A percentile compares a stretch with the other conserved stretches of the same genome.
These are phyloP conservation scores for Dipus sagitta DNA, from an alignment of 2,797 vertebrate genomes.

Conservation along the genomic window DNA sequence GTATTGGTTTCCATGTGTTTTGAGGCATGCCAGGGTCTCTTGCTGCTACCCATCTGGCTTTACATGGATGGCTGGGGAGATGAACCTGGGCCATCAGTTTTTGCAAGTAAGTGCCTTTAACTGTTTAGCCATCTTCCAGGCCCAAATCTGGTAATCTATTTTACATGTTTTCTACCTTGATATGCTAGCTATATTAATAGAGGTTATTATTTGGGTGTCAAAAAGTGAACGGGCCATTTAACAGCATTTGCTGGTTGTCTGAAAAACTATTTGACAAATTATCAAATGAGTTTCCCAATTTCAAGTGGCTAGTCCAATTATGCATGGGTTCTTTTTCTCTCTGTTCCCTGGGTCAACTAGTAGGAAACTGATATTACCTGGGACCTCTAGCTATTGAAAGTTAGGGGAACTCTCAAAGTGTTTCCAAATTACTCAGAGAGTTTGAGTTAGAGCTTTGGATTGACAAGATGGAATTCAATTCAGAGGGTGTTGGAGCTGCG, in stretches of 20 bases:
- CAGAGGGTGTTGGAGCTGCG: neutral
- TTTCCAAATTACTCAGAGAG: slow-evolving; percentile 25
- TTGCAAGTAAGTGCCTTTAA: too few relatives aligned
- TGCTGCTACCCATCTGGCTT: too few relatives aligned
- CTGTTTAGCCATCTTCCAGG: too few relatives aligned
- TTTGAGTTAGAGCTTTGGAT: neutral
- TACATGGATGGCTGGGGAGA: too few relatives aligned
- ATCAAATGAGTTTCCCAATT: slow-evolving; percentile 24
- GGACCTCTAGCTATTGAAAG: neutral
- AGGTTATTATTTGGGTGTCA: neutral
- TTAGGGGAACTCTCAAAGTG: neutral
- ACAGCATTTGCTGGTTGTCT: neutral
- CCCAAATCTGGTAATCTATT: neutral
- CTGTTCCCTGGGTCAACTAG: neutral
- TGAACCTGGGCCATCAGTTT: too few relatives aligned
- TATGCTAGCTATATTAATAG: neutral
- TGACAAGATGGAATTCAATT: neutral
- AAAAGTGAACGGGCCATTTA: neutral
- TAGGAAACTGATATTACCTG: neutral
- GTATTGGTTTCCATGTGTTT: too few relatives aligned
- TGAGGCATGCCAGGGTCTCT: too few relatives aligned
- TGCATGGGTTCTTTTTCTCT: neutral
- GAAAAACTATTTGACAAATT: neutral
- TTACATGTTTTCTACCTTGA: slow-evolving; percentile 6
- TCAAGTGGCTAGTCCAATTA: neutral